A percentile compares a stretch with the other conserved stretches of the same genome.
These are phyloP conservation scores for Mastomys coucha DNA, from an alignment of 2,113 vertebrate genomes.

Conservation along the genomic window DNA sequence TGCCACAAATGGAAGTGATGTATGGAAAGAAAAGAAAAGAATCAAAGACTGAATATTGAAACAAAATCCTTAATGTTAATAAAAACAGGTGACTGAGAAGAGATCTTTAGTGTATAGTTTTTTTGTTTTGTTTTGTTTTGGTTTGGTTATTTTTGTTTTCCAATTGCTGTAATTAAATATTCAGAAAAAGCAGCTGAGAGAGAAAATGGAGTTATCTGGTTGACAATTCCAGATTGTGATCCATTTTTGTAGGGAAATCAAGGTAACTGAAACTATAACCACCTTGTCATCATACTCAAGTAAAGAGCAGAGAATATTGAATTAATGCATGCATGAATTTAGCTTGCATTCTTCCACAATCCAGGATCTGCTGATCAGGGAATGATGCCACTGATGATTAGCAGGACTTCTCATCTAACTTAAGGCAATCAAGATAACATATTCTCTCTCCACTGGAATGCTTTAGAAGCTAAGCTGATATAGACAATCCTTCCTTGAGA, in stretches of 20 bases:
- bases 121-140: no score
- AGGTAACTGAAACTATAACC: not conserved
- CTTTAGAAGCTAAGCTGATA: no score
- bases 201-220: not conserved
- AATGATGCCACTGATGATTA: rapidly evolving
- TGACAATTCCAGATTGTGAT: not conserved
- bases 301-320: not conserved
- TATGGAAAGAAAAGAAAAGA: not conserved
- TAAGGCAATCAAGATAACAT: not conserved
- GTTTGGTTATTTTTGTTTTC: no score
- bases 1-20: rapidly evolving
- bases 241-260: not conserved
- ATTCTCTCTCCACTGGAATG: not conserved
- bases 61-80: not conserved
- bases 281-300: not conserved
- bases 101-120: not conserved
- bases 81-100: not conserved
- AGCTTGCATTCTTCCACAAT: not conserved
- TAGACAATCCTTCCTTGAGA: not conserved
- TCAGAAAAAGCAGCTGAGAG: not conserved
- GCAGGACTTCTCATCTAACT: not conserved
- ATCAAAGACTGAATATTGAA: not conserved
- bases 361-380: not conserved
- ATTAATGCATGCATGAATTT: no score
- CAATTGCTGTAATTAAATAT: not conserved